Evolutionary conservation across 2,888 invertebrate genomes (phyloP).

Genomic region (Tipula confusa): DNA sequence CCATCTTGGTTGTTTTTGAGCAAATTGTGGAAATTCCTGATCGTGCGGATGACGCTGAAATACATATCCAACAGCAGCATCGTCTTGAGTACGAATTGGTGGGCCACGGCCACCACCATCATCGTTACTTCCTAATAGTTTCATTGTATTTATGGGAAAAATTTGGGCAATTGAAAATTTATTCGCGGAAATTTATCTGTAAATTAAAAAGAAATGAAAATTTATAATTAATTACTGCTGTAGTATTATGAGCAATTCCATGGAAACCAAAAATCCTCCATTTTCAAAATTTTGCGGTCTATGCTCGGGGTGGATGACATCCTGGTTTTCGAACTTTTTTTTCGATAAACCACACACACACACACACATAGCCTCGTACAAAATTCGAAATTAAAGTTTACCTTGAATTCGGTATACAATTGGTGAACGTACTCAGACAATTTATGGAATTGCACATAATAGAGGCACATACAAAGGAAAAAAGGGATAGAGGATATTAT

Average conservation of each 20-base stretch:
- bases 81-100: constrained; percentile 75
- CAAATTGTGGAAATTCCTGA: constrained; percentile 70
- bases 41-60: constrained; percentile 80
- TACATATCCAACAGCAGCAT: constrained; percentile 89
- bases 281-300: no score
- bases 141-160: constrained; percentile 54
- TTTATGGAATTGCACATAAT: constrained; percentile 41
- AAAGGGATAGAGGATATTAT: not conserved
- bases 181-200: constrained; percentile 47
- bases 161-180: not conserved
- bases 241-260: not conserved
- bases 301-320: no score
- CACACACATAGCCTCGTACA: no score
- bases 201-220: constrained; percentile 38
- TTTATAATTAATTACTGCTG: no score
- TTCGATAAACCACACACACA: no score
- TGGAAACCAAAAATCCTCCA: no score
- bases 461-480: not conserved
- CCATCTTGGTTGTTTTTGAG: constrained; percentile 73
- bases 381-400: no score
- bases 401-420: no score
- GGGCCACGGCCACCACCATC: constrained; percentile 61
- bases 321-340: no score
- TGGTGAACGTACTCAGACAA: not conserved
- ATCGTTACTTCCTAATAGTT: constrained; percentile 73